Evolutionary conservation across 2,113 vertebrate genomes (phyloP).

Genomic region (Rallus limicola): DNA sequence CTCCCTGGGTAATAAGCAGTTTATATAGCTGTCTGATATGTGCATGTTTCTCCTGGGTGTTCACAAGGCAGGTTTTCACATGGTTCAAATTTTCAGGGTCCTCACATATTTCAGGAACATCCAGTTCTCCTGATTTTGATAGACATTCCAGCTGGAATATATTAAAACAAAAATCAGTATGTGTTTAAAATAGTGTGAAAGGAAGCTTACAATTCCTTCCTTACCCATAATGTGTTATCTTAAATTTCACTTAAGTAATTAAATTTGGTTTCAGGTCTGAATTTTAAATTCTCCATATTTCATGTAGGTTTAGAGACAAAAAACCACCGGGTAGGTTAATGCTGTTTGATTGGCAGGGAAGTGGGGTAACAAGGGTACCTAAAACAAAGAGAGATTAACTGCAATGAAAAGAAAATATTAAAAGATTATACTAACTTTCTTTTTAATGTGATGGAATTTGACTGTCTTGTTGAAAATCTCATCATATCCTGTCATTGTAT

Average conservation of each 20-base stretch:
- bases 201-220: not conserved
- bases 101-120: slow-evolving; percentile 46
- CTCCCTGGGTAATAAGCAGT: slow-evolving; percentile 75
- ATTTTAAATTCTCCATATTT: not conserved
- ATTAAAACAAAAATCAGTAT: not conserved
- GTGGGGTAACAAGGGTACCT: not conserved
- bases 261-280: not conserved
- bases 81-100: slow-evolving; percentile 35
- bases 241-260: not conserved
- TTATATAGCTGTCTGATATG: slow-evolving; percentile 76
- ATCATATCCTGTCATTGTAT: slow-evolving; percentile 79
- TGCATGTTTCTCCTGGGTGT: slow-evolving; percentile 72
- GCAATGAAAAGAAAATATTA: not conserved
- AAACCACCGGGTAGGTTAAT: not conserved
- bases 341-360: not conserved
- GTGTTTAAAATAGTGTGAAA: not conserved
- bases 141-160: slow-evolving; percentile 70
- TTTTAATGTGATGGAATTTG: slow-evolving; percentile 82
- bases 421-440: slow-evolving; percentile 74
- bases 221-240: not conserved
- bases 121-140: slow-evolving; percentile 75
- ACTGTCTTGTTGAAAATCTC: slow-evolving; percentile 78
- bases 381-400: not conserved
- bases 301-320: not conserved
- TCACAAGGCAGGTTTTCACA: slow-evolving; percentile 64